Percentiles rank a stretch among this genome's conserved stretches.
Conservation (phyloP, 1,140 invertebrate species). For the Pantala flavescens region DNA sequence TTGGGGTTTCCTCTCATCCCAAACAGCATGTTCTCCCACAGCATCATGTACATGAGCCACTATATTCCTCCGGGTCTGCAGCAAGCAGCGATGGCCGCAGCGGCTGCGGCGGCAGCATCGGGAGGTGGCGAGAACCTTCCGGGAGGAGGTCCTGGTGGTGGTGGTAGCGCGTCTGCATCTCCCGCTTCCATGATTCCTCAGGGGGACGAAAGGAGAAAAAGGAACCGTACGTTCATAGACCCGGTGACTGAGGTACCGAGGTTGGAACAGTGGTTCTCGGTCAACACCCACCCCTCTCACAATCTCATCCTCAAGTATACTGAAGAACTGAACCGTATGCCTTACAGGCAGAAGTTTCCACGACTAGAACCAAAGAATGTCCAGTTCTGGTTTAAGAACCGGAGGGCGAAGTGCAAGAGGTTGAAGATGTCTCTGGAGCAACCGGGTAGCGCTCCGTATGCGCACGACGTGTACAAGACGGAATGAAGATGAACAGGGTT, state of each 20-base stretch:
- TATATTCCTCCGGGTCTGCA: slow-evolving; percentile 50
- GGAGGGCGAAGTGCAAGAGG: slow-evolving; percentile 89
- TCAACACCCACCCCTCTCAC: slow-evolving; percentile 94
- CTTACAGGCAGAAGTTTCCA: slow-evolving; percentile 91
- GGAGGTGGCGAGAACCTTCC: slow-evolving; percentile 30
- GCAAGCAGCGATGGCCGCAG: slow-evolving; percentile 15
- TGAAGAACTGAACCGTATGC: slow-evolving; percentile 89
- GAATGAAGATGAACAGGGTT: not conserved
- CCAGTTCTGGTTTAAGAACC: slow-evolving; percentile 95
- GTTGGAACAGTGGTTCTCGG: slow-evolving; percentile 92
- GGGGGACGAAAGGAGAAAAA: slow-evolving; percentile 74
- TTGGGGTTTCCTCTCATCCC: slow-evolving; percentile 64
- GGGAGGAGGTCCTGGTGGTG: slow-evolving; percentile 39
- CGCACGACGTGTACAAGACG: not conserved
- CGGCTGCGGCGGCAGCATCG: slow-evolving; percentile 14
- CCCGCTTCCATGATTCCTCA: slow-evolving; percentile 29
- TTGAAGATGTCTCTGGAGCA: slow-evolving; percentile 65
- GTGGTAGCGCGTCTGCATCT: slow-evolving; percentile 44
- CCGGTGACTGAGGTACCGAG: slow-evolving; percentile 94
- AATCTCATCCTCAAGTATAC: slow-evolving; percentile 93
- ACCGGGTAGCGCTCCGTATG: not conserved
- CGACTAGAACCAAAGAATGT: slow-evolving; percentile 95
- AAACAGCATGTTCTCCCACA: slow-evolving; percentile 73
- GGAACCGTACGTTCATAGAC: slow-evolving; percentile 97
- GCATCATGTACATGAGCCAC: slow-evolving; percentile 85